phyloP scores from a whole-genome alignment of 2,797 vertebrate species.

The Syngnathus rostellatus region DNA sequence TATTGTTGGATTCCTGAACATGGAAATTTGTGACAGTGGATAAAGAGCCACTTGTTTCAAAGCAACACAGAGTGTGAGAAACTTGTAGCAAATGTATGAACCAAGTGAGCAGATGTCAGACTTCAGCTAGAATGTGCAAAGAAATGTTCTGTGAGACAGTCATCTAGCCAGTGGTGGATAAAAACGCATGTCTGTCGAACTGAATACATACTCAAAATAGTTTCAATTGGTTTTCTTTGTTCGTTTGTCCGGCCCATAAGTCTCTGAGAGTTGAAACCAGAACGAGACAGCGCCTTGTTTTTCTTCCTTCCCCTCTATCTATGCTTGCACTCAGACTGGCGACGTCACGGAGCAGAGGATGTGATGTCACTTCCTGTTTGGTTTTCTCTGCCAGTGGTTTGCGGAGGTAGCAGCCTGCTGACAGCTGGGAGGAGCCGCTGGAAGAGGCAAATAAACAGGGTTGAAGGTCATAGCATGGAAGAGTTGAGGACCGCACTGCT shows the following conservation, averaged over 20 bases:
- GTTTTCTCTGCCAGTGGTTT: slow-evolving; percentile 47
- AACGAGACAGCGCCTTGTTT: slow-evolving; percentile 22
- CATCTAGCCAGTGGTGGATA: neutral
- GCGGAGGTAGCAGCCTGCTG: slow-evolving; percentile 48
- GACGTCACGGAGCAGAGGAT: slow-evolving; percentile 74
- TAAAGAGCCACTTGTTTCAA: neutral
- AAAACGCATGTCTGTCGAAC: neutral
- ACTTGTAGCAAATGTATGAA: neutral
- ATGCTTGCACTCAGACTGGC: slow-evolving; percentile 37
- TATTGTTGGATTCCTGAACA: neutral
- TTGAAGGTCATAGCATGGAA: slow-evolving; percentile 45
- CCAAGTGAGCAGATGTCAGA: slow-evolving; percentile 1
- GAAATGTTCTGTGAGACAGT: neutral
- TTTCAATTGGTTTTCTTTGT: neutral
- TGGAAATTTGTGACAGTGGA: neutral
- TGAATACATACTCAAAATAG: neutral
- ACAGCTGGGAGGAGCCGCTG: slow-evolving; percentile 65
- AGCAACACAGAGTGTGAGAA: neutral
- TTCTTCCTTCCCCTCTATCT: slow-evolving; percentile 36
- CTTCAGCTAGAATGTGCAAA: neutral
- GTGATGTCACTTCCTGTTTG: slow-evolving; percentile 76
- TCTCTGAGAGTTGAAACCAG: neutral
- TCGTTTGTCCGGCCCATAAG: neutral
- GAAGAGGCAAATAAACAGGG: slow-evolving; percentile 51
- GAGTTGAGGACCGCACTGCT: slow-evolving; percentile 19